A percentile compares a stretch with the other conserved stretches of the same genome.
Conservation (phyloP, 2,113 vertebrate genomes). For the Glaucomys volans region DNA sequence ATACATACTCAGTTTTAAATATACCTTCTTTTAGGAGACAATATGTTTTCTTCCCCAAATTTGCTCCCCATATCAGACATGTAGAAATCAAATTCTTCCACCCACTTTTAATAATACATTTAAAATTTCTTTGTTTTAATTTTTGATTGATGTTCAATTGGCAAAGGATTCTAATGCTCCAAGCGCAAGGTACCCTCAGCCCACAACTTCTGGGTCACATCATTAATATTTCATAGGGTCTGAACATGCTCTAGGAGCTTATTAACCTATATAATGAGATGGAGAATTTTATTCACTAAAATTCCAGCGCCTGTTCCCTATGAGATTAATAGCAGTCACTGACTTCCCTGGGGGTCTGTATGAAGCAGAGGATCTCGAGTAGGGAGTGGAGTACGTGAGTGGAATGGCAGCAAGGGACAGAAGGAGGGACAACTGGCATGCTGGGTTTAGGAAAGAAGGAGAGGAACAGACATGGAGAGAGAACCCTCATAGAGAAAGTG, state of each 20-base stretch:
- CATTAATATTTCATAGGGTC: slow-evolving; percentile 79
- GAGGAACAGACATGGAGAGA: background rate
- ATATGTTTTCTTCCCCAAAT: background rate
- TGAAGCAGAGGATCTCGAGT: background rate
- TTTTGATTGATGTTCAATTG: slow-evolving; percentile 61
- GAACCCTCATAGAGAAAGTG: background rate
- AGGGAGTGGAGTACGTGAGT: background rate
- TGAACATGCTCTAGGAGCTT: slow-evolving; percentile 73
- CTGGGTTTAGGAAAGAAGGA: background rate
- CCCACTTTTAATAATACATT: slow-evolving; percentile 29
- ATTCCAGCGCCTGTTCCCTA: slow-evolving; percentile 66
- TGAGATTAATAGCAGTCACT: slow-evolving; percentile 67
- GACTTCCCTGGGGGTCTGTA: slow-evolving; percentile 18
- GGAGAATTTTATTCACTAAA: slow-evolving; percentile 72
- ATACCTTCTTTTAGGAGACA: background rate
- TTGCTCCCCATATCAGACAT: background rate
- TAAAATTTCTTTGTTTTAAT: slow-evolving; percentile 64
- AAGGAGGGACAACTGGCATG: background rate
- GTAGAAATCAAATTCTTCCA: slow-evolving; percentile 16
- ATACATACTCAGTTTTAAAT: slow-evolving; percentile 1
- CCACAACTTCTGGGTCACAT: slow-evolving; percentile 70
- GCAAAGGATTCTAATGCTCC: background rate
- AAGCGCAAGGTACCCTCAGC: slow-evolving; percentile 51
- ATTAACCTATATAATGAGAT: slow-evolving; percentile 80
- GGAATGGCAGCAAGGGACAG: background rate